Conservation (phyloP, 1,140 invertebrate species). For the Tetramorium alpestre region DNA sequence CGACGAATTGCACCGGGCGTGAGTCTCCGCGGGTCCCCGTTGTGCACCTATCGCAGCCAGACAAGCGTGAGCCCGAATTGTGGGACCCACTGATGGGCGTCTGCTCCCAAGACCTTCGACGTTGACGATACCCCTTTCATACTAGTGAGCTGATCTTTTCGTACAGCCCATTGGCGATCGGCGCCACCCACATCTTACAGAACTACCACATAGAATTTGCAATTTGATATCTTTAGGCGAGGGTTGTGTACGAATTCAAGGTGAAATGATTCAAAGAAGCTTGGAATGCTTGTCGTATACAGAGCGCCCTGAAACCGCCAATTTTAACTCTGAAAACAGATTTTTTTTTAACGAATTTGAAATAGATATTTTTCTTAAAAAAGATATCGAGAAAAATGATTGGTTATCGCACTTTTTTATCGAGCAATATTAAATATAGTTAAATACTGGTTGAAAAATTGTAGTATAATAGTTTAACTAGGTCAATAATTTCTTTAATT, state of each 20-base stretch:
- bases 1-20: slow-evolving; percentile 46
- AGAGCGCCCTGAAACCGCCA: not conserved
- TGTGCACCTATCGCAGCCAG: slow-evolving; percentile 49
- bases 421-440: not conserved
- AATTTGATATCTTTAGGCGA: slow-evolving; percentile 48
- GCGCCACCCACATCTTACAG: slow-evolving; percentile 72
- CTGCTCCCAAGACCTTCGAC: slow-evolving; percentile 78
- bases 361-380: not conserved
- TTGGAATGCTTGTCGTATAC: not conserved
- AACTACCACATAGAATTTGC: slow-evolving; percentile 54
- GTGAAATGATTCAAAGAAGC: slow-evolving; percentile 26
- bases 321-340: not conserved
- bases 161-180: slow-evolving; percentile 61
- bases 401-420: not conserved
- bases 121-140: slow-evolving; percentile 55
- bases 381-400: not conserved
- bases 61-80: slow-evolving; percentile 59
- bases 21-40: slow-evolving; percentile 62
- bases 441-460: not conserved
- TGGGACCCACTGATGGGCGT: slow-evolving; percentile 73
- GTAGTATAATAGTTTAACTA: not conserved
- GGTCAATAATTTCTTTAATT: not conserved
- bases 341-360: not conserved
- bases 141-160: slow-evolving; percentile 54
- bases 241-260: slow-evolving; percentile 13